Conservation (phyloP, 2,113 vertebrate genomes). For the Triplophysa rosa region DNA sequence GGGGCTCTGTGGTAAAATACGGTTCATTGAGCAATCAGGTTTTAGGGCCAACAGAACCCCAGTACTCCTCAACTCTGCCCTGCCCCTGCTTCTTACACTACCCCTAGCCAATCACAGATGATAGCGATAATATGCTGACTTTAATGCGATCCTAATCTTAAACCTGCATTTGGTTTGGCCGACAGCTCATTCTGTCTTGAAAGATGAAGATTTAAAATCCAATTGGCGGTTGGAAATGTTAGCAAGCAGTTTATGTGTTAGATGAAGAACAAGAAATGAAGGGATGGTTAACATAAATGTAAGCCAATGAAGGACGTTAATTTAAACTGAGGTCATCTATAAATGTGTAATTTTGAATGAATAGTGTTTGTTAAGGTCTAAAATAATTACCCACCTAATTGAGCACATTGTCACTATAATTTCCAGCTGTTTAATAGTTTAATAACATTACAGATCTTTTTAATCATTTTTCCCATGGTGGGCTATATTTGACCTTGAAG, state of each 20-base stretch:
- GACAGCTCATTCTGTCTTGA: background rate
- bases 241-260: background rate
- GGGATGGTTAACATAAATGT: background rate
- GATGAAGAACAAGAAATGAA: background rate
- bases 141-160: conserved; percentile 12
- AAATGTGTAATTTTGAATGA: background rate
- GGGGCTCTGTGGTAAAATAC: conserved; percentile 40
- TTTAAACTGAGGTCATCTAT: background rate
- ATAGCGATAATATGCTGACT: background rate
- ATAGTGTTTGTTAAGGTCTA: background rate
- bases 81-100: background rate
- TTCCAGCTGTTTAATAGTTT: background rate
- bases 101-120: conserved; percentile 11
- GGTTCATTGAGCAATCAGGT: conserved; percentile 65
- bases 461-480: background rate
- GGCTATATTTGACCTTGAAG: background rate
- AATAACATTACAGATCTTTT: background rate
- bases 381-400: background rate
- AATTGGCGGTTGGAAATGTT: background rate
- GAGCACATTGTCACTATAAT: background rate
- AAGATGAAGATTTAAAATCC: background rate
- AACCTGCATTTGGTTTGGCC: conserved; percentile 10
- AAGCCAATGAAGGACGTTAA: background rate
- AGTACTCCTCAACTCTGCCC: background rate
- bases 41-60: conserved; percentile 52